phyloP scores from a whole-genome alignment of 2,113 vertebrate genomes.

The Lampris incognitus region DNA sequence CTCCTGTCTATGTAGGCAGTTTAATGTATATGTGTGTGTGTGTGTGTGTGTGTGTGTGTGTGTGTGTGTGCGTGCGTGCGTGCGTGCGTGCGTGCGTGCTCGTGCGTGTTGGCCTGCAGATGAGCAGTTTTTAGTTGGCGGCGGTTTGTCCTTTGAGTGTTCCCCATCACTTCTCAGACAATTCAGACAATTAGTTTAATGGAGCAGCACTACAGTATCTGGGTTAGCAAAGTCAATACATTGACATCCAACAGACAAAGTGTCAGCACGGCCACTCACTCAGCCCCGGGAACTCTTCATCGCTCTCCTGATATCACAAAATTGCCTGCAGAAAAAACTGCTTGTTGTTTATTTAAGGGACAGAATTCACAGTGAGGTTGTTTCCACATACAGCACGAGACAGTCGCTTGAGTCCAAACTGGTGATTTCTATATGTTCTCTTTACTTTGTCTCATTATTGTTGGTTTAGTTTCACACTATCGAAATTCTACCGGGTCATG shows the following conservation, averaged over 20 bases:
- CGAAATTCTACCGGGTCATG: no score
- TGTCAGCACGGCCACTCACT: constrained; percentile 50
- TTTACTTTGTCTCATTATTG: no score
- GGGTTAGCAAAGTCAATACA: constrained; percentile 74
- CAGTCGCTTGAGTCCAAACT: no score
- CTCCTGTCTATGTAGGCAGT: constrained; percentile 31
- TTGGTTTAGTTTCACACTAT: no score
- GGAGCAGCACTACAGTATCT: constrained; percentile 70
- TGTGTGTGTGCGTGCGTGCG: constrained; percentile 27
- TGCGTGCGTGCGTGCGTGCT: neutral
- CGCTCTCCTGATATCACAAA: constrained; percentile 26
- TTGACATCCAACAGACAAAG: constrained; percentile 61
- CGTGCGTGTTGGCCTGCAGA: neutral
- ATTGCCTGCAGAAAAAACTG: neutral
- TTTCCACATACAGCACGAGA: no score
- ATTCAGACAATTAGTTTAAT: constrained; percentile 78
- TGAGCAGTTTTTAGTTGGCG: constrained; percentile 64
- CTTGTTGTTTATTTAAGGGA: constrained; percentile 18
- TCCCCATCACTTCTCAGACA: constrained; percentile 69
- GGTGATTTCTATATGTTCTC: no score
- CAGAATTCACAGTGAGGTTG: neutral
- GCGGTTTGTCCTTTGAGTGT: constrained; percentile 53
- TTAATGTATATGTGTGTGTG: constrained; percentile 25
- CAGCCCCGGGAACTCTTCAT: constrained; percentile 29
- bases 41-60: constrained; percentile 10